Conservation (phyloP, 2,797 vertebrate species). For the Yasuhikotakia modesta region DNA sequence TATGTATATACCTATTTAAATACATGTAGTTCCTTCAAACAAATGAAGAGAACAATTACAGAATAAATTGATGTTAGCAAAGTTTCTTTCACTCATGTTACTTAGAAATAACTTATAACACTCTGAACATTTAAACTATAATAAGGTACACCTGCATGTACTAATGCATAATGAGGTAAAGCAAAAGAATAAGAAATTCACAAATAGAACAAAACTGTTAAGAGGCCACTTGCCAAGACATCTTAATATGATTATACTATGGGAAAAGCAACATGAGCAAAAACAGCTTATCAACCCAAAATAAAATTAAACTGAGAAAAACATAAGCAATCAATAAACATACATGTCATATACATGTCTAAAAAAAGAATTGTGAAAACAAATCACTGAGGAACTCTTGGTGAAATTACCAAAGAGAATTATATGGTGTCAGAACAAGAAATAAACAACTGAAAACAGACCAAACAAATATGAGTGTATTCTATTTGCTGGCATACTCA, state of each 20-base stretch:
- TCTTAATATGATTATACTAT: slow-evolving; percentile 80
- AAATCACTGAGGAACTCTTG: too few relatives aligned
- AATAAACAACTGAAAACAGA: slow-evolving; percentile 15
- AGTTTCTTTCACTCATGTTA: slow-evolving; percentile 58
- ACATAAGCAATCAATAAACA: slow-evolving; percentile 43
- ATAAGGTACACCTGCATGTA: slow-evolving; percentile 62
- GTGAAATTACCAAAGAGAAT: slow-evolving; percentile 43
- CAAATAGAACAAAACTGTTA: slow-evolving; percentile 61
- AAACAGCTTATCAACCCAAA: slow-evolving; percentile 67
- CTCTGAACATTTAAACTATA: slow-evolving; percentile 59
- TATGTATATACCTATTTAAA: slow-evolving; percentile 11
- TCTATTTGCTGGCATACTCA: slow-evolving; percentile 35
- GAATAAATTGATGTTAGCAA: slow-evolving; percentile 64
- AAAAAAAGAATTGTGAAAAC: too few relatives aligned
- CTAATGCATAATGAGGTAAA: slow-evolving; percentile 52
- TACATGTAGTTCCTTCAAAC: slow-evolving; percentile 52
- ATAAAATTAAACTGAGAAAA: slow-evolving; percentile 69
- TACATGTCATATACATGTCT: slow-evolving; percentile 24
- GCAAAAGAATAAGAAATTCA: slow-evolving; percentile 53
- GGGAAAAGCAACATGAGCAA: slow-evolving; percentile 66
- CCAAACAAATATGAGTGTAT: slow-evolving; percentile 6
- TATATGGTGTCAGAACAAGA: slow-evolving; percentile 23
- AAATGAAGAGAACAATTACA: slow-evolving; percentile 64
- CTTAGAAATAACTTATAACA: slow-evolving; percentile 62
- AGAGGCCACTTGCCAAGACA: slow-evolving; percentile 80